Conservation (phyloP, 2,888 invertebrate genomes). For the Operophtera brumata region DNA sequence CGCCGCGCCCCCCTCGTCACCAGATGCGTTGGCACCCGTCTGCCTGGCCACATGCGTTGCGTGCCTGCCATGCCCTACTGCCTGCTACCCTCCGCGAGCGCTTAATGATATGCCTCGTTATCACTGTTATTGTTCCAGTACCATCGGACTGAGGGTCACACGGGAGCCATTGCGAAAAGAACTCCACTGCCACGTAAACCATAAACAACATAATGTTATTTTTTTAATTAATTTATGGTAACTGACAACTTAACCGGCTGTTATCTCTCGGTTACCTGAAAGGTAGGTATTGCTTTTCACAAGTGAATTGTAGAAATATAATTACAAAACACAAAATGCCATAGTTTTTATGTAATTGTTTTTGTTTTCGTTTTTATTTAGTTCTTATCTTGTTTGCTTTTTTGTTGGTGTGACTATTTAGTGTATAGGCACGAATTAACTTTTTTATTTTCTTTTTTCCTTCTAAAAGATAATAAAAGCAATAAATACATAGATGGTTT, state of each 20-base stretch:
- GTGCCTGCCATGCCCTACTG: slow-evolving; percentile 67
- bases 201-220: slow-evolving; percentile 6
- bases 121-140: slow-evolving; percentile 50
- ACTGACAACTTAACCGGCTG: slow-evolving; percentile 10
- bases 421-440: no score
- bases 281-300: slow-evolving; percentile 16
- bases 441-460: no score
- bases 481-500: no score
- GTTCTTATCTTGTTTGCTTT: no score
- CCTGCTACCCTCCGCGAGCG: slow-evolving; percentile 64
- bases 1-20: slow-evolving; percentile 77
- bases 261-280: slow-evolving; percentile 32
- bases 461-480: no score
- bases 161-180: slow-evolving; percentile 8
- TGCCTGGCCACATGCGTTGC: slow-evolving; percentile 73
- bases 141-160: slow-evolving; percentile 9
- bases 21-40: slow-evolving; percentile 68
- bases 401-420: no score
- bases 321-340: no score
- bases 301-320: slow-evolving; percentile 10
- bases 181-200: background rate
- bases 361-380: no score
- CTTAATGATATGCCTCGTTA: slow-evolving; percentile 76
- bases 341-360: no score
- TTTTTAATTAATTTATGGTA: slow-evolving; percentile 18